phyloP scores from a whole-genome alignment of 2,888 invertebrate species.

The Macropis europaea region DNA sequence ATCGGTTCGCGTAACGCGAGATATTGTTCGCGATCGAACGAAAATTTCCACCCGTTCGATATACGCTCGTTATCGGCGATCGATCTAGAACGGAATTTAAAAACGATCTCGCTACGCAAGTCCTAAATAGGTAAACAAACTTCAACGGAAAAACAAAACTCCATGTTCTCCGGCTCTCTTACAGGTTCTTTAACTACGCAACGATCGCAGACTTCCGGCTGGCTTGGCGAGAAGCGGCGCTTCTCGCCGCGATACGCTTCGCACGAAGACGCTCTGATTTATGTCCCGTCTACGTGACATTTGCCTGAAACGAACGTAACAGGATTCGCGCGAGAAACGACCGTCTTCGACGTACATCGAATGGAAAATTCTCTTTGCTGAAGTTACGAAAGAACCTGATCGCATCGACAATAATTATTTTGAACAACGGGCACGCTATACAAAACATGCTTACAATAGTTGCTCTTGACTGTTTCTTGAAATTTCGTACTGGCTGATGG shows the following conservation, averaged over 20 bases:
- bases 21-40: neutral
- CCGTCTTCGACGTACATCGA: neutral
- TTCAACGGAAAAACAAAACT: neutral
- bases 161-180: neutral
- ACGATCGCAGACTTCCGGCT: no score
- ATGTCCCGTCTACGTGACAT: no score
- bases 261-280: no score
- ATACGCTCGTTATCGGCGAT: neutral
- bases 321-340: neutral
- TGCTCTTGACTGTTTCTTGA: no score
- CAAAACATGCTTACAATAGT: slow-evolving; percentile 9
- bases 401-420: slow-evolving; percentile 20
- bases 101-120: neutral
- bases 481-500: no score
- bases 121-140: neutral
- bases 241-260: no score
- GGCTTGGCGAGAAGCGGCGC: no score
- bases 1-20: neutral
- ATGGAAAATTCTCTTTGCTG: neutral
- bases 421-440: slow-evolving; percentile 3
- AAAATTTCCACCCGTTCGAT: neutral
- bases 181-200: no score
- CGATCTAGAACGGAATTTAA: neutral
- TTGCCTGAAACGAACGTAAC: neutral
- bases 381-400: slow-evolving; percentile 8